phyloP scores from a whole-genome alignment of 92 coral and sea anemone species.

The Epizoanthus rinbou region DNA sequence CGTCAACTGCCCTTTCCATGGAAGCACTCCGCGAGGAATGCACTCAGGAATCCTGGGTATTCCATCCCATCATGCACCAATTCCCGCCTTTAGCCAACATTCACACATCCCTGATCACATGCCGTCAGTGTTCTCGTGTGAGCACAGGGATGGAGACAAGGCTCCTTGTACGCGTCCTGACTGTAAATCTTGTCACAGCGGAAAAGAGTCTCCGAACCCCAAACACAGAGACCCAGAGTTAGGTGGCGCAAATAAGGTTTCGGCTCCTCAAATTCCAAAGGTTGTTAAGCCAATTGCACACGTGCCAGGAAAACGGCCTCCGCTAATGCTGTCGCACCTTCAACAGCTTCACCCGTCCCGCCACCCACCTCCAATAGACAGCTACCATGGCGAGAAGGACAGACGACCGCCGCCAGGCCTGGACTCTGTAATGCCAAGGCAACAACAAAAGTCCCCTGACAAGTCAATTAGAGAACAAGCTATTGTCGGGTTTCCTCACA shows the following conservation, averaged over 20 bases:
- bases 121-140: slow-evolving; percentile 74
- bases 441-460: slow-evolving; percentile 67
- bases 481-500: slow-evolving; percentile 57
- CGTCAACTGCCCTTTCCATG: slow-evolving; percentile 96
- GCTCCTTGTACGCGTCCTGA: slow-evolving; percentile 63
- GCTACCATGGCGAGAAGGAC: slow-evolving; percentile 72
- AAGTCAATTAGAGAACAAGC: slow-evolving; percentile 63
- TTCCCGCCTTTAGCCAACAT: slow-evolving; percentile 70
- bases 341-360: slow-evolving; percentile 74
- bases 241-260: slow-evolving; percentile 53
- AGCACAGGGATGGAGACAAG: slow-evolving; percentile 71
- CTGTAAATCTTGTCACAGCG: slow-evolving; percentile 64
- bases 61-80: slow-evolving; percentile 42
- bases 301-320: slow-evolving; percentile 91
- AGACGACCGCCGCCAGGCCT: slow-evolving; percentile 63
- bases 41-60: slow-evolving; percentile 71
- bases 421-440: slow-evolving; percentile 59
- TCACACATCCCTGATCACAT: slow-evolving; percentile 66
- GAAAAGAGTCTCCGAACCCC: slow-evolving; percentile 64
- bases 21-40: slow-evolving; percentile 77
- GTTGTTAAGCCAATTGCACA: slow-evolving; percentile 93
- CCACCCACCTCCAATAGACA: slow-evolving; percentile 67
- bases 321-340: slow-evolving; percentile 84
- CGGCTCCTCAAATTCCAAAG: slow-evolving; percentile 68
- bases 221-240: slow-evolving; percentile 57